Evolutionary conservation across 2,888 invertebrate species (phyloP), one percentile per base, ranked within the genome.

Genomic region (Drosophila prostipennis): DNA sequence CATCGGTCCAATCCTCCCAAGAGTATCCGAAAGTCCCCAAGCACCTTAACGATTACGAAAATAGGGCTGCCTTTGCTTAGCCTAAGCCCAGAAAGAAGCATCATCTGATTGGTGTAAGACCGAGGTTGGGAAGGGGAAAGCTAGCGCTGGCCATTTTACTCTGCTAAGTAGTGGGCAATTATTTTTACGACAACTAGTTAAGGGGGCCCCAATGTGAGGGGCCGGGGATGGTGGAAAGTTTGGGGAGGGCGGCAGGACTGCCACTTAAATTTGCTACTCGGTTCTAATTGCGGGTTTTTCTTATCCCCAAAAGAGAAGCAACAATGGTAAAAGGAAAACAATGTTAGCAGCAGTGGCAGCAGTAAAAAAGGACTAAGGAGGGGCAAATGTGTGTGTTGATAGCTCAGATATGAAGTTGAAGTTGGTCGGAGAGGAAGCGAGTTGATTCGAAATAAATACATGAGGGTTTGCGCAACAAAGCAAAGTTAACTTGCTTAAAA

Each of bases 121-220:
- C 43, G 40, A 32, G 37, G 42, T 37, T 14, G 48, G 49, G 39
- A 37, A 32, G 29, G 23, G 51, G 57, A 42, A 53, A 37, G 76
- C 54, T 46, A 43, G 57, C 48, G 75, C 72, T 80, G 87, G 70
- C 69, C 76, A 81, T 79, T 85, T 79, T 54, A 45, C 64, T 64
- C 82, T 80, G 79, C 75, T 84, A 84, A 84, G 89, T 89, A 89
- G 84, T 89, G 77, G 89, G 84, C 84, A 84, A 89, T 89, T 89
- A 84, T 89, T 84, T 84, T 84, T 84, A 84, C 84, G 84, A 88
- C 84, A 84, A 79, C 84, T 87, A 87, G 87, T 89, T 89, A 89
- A 77, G 89, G 87, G 77, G 61, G 71, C 71, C 59, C 59, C 45
- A 45, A 45, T 42, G 73, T 74, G 71, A 74, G 79, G 56, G 60